Evolutionary conservation across 2,797 vertebrate species (phyloP).

Genomic region (Neostethus bicornis): DNA sequence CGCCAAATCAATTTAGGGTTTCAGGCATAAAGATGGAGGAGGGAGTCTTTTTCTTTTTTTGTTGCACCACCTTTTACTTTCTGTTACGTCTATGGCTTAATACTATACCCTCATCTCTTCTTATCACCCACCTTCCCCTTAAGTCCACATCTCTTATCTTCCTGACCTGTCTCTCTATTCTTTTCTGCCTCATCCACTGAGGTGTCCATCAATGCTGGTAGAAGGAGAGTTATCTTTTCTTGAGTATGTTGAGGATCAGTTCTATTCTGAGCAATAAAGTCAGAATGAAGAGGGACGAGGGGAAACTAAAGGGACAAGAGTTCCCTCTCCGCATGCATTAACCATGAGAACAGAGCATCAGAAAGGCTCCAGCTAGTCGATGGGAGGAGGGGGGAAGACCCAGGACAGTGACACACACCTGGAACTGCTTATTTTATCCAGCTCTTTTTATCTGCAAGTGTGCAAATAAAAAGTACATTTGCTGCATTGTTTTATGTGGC

Average conservation of each 20-base stretch:
- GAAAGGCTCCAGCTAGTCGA: conserved; percentile 39
- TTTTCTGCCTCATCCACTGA: conserved; percentile 26
- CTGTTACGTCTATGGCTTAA: not conserved
- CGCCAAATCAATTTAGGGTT: not conserved
- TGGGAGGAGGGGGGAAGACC: conserved; percentile 1
- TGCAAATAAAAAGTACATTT: conserved; percentile 6
- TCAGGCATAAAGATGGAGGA: not conserved
- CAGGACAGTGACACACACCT: conserved; percentile 32
- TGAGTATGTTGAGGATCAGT: conserved; percentile 29
- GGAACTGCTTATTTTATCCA: conserved; percentile 23
- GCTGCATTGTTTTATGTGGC: conserved; percentile 9
- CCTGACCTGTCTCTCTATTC: conserved; percentile 15
- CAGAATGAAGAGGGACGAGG: conserved; percentile 12
- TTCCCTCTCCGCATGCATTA: conserved; percentile 64
- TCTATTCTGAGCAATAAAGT: conserved; percentile 48
- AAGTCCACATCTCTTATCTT: conserved; percentile 16
- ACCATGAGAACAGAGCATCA: conserved; percentile 56
- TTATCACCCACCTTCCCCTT: not conserved
- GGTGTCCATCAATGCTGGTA: conserved; percentile 10
- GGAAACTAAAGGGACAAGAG: conserved; percentile 31
- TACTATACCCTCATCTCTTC: not conserved
- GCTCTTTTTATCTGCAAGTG: conserved; percentile 9
- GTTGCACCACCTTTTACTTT: not conserved
- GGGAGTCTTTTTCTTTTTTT: not conserved
- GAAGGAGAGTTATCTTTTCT: conserved; percentile 30